Evolutionary conservation across 2,797 vertebrate genomes (phyloP).

Genomic region (Etheostoma nigrum): DNA sequence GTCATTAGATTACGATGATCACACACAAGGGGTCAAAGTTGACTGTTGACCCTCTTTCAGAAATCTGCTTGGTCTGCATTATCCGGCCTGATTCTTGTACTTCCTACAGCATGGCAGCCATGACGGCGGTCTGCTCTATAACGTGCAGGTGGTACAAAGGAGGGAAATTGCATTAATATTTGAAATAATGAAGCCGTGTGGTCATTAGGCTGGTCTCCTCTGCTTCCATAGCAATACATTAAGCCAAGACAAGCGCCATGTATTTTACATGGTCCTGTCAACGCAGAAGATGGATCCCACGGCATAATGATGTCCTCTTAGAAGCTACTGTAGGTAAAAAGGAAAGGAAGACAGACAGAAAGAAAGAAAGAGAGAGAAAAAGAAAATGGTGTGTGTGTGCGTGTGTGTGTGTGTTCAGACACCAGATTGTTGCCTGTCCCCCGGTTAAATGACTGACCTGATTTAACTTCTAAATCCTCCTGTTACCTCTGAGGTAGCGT

Average conservation of each 20-base stretch:
- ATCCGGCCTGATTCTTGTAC: slow-evolving; percentile 6
- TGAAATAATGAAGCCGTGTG: slow-evolving; percentile 69
- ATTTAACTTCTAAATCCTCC: slow-evolving; percentile 68
- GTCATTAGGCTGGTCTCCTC: slow-evolving; percentile 80
- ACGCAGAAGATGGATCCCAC: slow-evolving; percentile 75
- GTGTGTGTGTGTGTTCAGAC: slow-evolving; percentile 47
- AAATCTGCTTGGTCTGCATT: neutral
- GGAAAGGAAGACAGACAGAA: slow-evolving; percentile 6
- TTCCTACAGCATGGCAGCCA: neutral
- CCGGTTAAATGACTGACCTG: slow-evolving; percentile 58
- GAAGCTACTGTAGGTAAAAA: slow-evolving; percentile 31
- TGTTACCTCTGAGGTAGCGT: slow-evolving; percentile 36
- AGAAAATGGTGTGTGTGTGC: neutral
- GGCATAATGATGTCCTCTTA: slow-evolving; percentile 73
- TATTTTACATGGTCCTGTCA: slow-evolving; percentile 83
- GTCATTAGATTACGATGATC: no score
- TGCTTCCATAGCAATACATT: slow-evolving; percentile 86
- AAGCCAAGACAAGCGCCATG: slow-evolving; percentile 84
- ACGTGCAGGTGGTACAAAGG: slow-evolving; percentile 58
- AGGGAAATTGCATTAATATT: slow-evolving; percentile 75
- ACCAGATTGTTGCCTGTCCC: slow-evolving; percentile 60
- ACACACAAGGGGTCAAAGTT: neutral
- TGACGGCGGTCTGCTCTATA: slow-evolving; percentile 24
- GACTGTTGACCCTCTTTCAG: neutral
- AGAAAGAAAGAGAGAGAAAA: neutral